Base-by-base conservation (phyloP, 2,797 vertebrate species). In the Mallotus villosus region DNA sequence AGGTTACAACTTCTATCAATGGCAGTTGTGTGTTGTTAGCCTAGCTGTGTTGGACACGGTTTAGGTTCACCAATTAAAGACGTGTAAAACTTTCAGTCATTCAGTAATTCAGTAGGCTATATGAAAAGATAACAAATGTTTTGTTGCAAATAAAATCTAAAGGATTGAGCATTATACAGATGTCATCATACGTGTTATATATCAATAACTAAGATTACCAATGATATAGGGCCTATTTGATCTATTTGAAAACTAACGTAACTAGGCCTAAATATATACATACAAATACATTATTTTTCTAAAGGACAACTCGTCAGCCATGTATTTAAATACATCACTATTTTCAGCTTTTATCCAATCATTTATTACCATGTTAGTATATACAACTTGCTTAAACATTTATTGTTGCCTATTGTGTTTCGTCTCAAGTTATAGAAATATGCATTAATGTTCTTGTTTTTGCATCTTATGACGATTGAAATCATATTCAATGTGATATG, bases 1-100 rank as follows among this genome's bases (percentile, higher is more conserved):
- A 41, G 55, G 67, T 68, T 68, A 67, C 65, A 53, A 51, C 49
- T 67, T 55, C 17, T 53, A 67, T 55, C 46, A 24, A 53, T 51
- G 29, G 41, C 37, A 64, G 67, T 61, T 25, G 8, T 59, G 60
- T 57, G 14, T 62, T 29, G 49, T 71, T 34, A 37, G 51, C 55
- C 19, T 21, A n/a, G 17, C 51, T 5, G 16, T 49, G 65, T 67
- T 67, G 17, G 22, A 19, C 7, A 53, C 29, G 49, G 46, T n/a
- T 67, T 19, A 19, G 21, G 22, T 60, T 22, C 6, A 12, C 25
- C 46, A 19, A n/a, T 29, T 46, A 49, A 34, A 12, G 8, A 34
- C 11, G 29, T 37, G 17, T 7, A 34, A 37, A 63, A 63, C 17
- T 62, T 62, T 62, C 6, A 55, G 51, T 55, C 17, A 55, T 55